Percentiles rank a stretch among this genome's conserved stretches.
These are phyloP conservation scores for Nasua narica DNA, from an alignment of 2,797 vertebrate species.

Conservation along the genomic window DNA sequence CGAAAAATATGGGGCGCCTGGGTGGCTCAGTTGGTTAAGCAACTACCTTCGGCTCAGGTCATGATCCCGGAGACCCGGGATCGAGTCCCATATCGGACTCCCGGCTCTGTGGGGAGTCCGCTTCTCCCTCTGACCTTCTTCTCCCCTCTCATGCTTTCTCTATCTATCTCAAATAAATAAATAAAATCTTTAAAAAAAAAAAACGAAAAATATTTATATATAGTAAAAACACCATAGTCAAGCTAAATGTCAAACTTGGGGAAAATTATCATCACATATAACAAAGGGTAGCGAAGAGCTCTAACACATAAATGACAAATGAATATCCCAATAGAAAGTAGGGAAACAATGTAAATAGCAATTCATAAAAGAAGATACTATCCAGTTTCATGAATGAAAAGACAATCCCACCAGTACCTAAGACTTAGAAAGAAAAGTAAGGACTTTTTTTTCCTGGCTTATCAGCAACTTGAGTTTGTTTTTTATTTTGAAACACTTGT, in stretches of 20 bases:
- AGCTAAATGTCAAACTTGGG: not conserved
- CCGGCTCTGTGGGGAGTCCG: too few species aligned
- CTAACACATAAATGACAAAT: not conserved
- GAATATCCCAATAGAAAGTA: not conserved
- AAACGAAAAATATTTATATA: not conserved
- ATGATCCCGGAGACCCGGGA: too few species aligned
- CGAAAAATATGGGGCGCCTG: slow-evolving; percentile 12
- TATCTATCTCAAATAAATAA: too few species aligned
- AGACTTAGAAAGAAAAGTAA: not conserved
- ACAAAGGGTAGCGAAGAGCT: not conserved
- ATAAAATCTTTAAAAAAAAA: too few species aligned
- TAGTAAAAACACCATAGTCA: not conserved
- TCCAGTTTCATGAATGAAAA: not conserved
- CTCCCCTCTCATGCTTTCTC: too few species aligned
- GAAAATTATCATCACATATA: not conserved
- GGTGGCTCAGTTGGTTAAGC: too few species aligned
- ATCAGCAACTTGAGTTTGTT: not conserved
- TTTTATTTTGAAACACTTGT: slow-evolving; percentile 22
- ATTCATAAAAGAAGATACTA: not conserved
- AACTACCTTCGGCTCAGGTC: too few species aligned
- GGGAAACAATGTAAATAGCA: not conserved
- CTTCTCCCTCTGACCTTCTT: too few species aligned
- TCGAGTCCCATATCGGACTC: too few species aligned
- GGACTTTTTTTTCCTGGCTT: not conserved
- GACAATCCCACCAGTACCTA: not conserved